Percentiles rank a stretch among this genome's conserved stretches.
phyloP scores from a whole-genome alignment of 2,113 vertebrate species.

The Bolborhynchus lineola region DNA sequence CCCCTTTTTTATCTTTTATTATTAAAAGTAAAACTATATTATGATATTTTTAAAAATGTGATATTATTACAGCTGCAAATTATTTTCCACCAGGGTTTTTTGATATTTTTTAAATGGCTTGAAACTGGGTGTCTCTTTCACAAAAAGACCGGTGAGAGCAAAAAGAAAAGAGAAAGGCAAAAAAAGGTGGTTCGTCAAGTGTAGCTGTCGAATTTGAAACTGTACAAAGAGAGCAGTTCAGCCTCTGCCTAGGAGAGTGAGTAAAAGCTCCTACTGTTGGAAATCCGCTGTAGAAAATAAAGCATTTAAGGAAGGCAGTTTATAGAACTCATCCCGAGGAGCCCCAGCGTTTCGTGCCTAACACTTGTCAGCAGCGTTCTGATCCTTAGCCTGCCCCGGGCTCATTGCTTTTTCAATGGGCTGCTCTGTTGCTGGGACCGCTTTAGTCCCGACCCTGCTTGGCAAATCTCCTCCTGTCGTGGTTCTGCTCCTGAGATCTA shows the following conservation, averaged over 20 bases:
- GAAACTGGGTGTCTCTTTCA: slow-evolving; percentile 59
- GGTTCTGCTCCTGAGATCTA: neutral
- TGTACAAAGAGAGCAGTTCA: neutral
- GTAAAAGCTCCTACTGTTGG: neutral
- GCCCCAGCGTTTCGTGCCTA: neutral
- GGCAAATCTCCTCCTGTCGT: neutral
- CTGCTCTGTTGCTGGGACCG: neutral
- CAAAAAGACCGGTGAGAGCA: neutral
- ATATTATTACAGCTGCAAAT: slow-evolving; percentile 84
- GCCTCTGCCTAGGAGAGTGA: slow-evolving; percentile 30
- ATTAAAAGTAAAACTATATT: slow-evolving; percentile 80
- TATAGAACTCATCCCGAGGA: neutral
- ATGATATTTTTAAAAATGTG: slow-evolving; percentile 59
- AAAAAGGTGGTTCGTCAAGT: slow-evolving; percentile 39
- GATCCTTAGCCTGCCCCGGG: neutral
- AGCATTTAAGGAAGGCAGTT: neutral
- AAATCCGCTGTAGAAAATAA: neutral
- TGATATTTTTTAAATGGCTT: slow-evolving; percentile 57
- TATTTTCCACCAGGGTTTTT: slow-evolving; percentile 73
- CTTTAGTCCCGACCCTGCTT: neutral
- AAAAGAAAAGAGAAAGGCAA: slow-evolving; percentile 19
- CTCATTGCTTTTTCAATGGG: neutral
- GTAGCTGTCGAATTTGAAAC: slow-evolving; percentile 49
- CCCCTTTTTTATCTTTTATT: slow-evolving; percentile 83
- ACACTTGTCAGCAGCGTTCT: neutral